These are phyloP conservation scores for Stichopus chloronotus DNA, from an alignment of 35 echinoderm and acorn worm genomes.

Conservation along the genomic window DNA sequence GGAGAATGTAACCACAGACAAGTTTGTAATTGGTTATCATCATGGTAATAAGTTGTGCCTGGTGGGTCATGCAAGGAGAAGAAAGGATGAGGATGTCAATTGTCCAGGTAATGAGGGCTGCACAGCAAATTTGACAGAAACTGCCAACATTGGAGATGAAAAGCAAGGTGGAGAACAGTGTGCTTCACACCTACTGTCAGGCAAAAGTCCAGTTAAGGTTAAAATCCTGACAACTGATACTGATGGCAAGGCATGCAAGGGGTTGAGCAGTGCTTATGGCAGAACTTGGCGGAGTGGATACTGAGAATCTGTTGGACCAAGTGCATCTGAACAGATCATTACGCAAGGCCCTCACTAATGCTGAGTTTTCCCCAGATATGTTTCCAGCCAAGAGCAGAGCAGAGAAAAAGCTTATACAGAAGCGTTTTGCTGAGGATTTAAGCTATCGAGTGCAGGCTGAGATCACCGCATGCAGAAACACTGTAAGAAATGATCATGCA, in stretches of 20 bases:
- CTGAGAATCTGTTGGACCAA: conserved; percentile 10
- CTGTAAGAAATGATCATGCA: neutral
- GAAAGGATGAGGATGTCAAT: neutral
- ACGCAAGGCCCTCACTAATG: conserved; percentile 1
- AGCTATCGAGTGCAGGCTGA: neutral
- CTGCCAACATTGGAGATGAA: neutral
- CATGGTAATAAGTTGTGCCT: neutral
- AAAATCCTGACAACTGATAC: conserved; percentile 3
- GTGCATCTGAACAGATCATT: neutral
- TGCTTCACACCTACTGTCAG: neutral
- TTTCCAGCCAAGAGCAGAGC: neutral
- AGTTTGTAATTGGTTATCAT: neutral
- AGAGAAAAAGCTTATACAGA: neutral
- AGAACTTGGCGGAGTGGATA: neutral
- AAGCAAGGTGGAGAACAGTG: neutral
- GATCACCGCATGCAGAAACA: neutral
- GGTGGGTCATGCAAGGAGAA: neutral
- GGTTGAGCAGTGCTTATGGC: neutral
- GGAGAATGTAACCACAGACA: neutral
- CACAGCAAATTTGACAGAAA: neutral
- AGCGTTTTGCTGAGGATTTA: neutral
- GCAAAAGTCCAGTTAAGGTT: neutral
- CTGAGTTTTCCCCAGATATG: neutral
- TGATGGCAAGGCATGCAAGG: neutral
- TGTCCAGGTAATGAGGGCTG: neutral